phyloP scores from a whole-genome alignment of 2,888 invertebrate genomes.

The Stegana nigrithorax region DNA sequence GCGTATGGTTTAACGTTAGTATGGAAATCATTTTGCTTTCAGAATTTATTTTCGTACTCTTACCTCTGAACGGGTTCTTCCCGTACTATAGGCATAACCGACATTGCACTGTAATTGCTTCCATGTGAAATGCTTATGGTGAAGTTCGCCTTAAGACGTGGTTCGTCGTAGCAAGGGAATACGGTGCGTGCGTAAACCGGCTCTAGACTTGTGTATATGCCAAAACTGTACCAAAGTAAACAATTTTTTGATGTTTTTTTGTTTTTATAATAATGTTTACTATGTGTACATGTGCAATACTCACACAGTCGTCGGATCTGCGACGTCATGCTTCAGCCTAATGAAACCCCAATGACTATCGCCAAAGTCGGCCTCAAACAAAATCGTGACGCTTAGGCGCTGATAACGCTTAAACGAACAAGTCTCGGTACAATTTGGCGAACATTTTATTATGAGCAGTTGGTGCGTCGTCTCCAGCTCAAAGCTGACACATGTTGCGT shows the following conservation, averaged over 20 bases:
- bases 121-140: not conserved
- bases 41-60: not conserved
- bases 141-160: not conserved
- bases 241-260: not conserved
- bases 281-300: not conserved
- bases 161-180: slow-evolving; percentile 11
- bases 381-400: not conserved
- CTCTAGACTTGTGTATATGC: not conserved
- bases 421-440: not conserved
- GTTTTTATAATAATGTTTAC: not conserved
- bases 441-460: not conserved
- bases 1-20: no score
- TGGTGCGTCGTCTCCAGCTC: not conserved
- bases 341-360: not conserved
- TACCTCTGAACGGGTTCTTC: no score
- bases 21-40: no score
- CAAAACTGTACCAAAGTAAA: not conserved
- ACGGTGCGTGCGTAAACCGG: not conserved
- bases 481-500: not conserved
- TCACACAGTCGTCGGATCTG: not conserved
- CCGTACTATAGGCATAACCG: not conserved
- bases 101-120: not conserved
- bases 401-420: not conserved
- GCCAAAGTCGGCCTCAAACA: not conserved
- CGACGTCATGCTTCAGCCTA: not conserved